Percentiles rank a stretch among this genome's conserved stretches.
Conservation (phyloP, 2,888 invertebrate species). For the Agrochola macilenta region DNA sequence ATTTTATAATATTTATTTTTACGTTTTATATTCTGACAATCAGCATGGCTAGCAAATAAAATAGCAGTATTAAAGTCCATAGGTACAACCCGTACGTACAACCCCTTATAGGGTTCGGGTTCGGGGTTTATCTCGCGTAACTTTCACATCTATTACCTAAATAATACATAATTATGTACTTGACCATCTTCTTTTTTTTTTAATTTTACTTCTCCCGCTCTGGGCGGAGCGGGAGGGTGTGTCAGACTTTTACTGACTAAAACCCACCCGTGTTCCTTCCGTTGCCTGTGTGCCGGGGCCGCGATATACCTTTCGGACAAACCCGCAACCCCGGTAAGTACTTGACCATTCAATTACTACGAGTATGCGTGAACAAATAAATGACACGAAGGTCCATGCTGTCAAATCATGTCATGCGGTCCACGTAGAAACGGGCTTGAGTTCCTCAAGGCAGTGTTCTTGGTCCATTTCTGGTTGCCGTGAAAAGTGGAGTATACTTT, state of each 20-base stretch:
- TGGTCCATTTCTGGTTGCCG: not conserved
- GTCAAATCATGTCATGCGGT: not conserved
- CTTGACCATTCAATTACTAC: not conserved
- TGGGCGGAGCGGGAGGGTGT: no score
- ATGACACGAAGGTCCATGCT: not conserved
- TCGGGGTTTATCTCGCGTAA: not conserved
- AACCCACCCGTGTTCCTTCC: no score
- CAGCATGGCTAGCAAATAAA: not conserved
- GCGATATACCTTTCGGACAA: no score
- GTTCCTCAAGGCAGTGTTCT: not conserved
- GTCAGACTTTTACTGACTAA: no score
- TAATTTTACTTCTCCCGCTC: no score
- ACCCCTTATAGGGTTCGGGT: no score
- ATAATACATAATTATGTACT: not conserved
- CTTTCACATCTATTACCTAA: not conserved
- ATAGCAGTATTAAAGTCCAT: not conserved
- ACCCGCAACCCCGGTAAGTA: no score
- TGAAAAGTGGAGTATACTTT: not conserved
- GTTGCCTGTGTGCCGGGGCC: no score
- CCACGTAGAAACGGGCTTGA: no score
- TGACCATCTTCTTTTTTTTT: no score
- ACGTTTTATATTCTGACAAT: not conserved
- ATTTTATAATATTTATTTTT: not conserved
- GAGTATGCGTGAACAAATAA: not conserved
- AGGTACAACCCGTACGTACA: no score